These are phyloP conservation scores for Calliopsis andreniformis DNA, from an alignment of 1,140 invertebrate genomes.

Conservation along the genomic window DNA sequence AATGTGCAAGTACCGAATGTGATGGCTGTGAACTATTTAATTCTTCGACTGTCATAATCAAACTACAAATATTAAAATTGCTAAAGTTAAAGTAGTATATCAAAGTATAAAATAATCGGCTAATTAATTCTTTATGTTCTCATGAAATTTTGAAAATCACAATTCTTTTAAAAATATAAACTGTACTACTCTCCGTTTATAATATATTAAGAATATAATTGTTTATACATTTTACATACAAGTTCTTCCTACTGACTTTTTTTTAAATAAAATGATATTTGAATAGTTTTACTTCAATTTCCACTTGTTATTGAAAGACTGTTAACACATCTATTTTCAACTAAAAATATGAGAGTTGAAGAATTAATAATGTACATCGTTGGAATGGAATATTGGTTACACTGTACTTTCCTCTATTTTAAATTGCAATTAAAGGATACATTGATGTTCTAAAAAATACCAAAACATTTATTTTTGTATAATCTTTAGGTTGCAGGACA, in stretches of 20 bases:
- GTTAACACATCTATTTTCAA: background rate
- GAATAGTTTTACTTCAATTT: background rate
- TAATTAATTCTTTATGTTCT: background rate
- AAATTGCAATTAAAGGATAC: background rate
- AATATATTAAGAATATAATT: background rate
- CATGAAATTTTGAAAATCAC: background rate
- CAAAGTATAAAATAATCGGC: background rate
- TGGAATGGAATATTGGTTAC: background rate
- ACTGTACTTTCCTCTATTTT: background rate
- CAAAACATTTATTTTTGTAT: conserved; percentile 22
- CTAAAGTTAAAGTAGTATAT: background rate
- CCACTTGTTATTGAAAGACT: background rate
- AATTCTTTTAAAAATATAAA: background rate
- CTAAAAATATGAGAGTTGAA: background rate
- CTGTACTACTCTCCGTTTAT: background rate
- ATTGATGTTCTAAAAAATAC: background rate
- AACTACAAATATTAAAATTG: background rate
- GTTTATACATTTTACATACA: background rate
- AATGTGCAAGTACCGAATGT: conserved; percentile 45
- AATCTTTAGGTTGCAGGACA: background rate
- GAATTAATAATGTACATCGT: background rate
- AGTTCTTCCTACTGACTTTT: background rate
- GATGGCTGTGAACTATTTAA: conserved; percentile 25
- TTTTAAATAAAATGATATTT: background rate
- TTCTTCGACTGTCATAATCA: conserved; percentile 13